Evolutionary conservation across 2,797 vertebrate species (phyloP), one percentile per base, ranked within the genome.

Genomic region (Cuculus canorus): DNA sequence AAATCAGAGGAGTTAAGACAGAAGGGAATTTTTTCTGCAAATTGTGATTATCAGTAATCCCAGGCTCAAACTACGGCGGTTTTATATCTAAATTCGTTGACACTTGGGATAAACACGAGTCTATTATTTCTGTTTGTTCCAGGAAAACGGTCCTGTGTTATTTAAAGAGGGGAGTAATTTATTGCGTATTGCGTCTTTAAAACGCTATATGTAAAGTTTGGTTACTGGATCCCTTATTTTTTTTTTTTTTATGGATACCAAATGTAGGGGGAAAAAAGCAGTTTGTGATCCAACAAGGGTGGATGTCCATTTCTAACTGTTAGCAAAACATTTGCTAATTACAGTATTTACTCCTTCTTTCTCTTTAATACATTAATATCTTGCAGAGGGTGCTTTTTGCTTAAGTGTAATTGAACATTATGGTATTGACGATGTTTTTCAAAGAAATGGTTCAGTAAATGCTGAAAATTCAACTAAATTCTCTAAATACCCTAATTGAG

Each of bases 241-340:
- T 18, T n/a, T 21, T 13, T 63, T 66, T 45, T 91, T 61, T 23
- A 95, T 91, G 65, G 47, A 59, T 94, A 78, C 72, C 93, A 93
- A 91, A 95, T 92, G 89, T 81, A 95, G 28, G 25, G 33, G 10
- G 35, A 59, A 78, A 85, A 86, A 92, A 88, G 5, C 11, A 59
- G 28, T 91, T 90, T 95, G 59, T 72, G 35, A 92, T 96, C 86
- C 72, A 92, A 57, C 65, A 90, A 88, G 76, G 90, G 91, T 92
- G 59, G 87, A 94, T 92, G 85, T 79, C 79, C 63, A 75, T 87
- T 97, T 93, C 87, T 92, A 91, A 73, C 85, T 95, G 82, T 91
- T 91, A 94, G 70, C 59, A 91, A 96, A 96, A 91, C 77, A 90
- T 69, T 96, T 86, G 39, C 73, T 95, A 90, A 92, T 94, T 94